Conservation (phyloP, 2,797 vertebrate genomes). For the Phoeniculus purpureus region DNA sequence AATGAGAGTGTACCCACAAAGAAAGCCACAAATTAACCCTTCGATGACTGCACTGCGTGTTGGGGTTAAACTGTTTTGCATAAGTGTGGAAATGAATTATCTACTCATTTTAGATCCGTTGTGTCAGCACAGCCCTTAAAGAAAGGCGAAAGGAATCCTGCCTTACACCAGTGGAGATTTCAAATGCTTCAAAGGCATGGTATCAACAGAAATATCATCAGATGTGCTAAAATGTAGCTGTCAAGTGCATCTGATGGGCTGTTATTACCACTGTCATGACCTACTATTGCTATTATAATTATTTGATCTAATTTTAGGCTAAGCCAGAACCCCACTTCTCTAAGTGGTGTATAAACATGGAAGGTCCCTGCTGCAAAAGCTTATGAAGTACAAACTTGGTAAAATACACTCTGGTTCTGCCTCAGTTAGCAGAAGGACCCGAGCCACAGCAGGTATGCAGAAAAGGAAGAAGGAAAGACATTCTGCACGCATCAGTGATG, state of each 20-base stretch:
- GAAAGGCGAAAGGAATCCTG: conserved; percentile 28
- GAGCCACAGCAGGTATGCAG: background rate
- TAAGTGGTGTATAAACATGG: background rate
- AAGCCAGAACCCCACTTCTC: background rate
- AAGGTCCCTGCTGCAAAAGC: background rate
- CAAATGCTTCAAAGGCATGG: background rate
- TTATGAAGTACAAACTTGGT: background rate
- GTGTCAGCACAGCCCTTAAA: background rate
- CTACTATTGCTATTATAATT: background rate
- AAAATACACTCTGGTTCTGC: background rate
- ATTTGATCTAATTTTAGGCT: background rate
- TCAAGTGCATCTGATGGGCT: background rate
- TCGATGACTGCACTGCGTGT: background rate
- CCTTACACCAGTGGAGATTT: conserved; percentile 1
- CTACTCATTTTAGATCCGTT: conserved; percentile 31
- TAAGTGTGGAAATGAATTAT: conserved; percentile 41
- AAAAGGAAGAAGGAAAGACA: background rate
- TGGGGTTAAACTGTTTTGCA: conserved; percentile 46
- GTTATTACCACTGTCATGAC: background rate
- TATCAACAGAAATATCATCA: background rate
- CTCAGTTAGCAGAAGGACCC: background rate
- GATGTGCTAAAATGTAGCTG: background rate
- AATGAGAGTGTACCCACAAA: conserved; percentile 4
- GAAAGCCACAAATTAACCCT: conserved; percentile 19
- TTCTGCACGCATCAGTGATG: background rate